phyloP scores from a whole-genome alignment of 1,140 invertebrate species.

The Himalopsyche phryganea region DNA sequence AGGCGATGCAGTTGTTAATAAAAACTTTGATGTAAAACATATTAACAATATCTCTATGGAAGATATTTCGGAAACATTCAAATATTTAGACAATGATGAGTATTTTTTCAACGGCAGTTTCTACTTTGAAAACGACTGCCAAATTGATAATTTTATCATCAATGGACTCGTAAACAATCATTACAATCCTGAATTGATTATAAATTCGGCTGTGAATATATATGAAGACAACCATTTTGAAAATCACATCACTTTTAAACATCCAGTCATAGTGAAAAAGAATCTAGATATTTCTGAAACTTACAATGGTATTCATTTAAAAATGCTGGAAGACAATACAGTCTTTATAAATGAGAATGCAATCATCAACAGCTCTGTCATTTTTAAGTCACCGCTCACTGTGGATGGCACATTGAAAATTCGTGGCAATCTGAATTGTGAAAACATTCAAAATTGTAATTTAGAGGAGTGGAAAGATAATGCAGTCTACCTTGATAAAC shows the following conservation, averaged over 20 bases:
- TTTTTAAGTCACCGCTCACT: conserved; percentile 17
- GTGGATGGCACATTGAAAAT: conserved; percentile 19
- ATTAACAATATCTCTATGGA: conserved; percentile 15
- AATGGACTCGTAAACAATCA: conserved; percentile 18
- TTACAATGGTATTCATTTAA: conserved; percentile 19
- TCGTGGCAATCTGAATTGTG: conserved; percentile 8
- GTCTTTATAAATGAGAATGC: conserved; percentile 14
- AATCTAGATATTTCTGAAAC: conserved; percentile 14
- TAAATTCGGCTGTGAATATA: conserved; percentile 9
- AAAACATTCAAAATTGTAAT: conserved; percentile 16
- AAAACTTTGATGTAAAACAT: conserved; percentile 16
- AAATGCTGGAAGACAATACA: conserved; percentile 15
- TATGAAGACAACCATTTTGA: conserved; percentile 20
- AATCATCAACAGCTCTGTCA: conserved; percentile 10
- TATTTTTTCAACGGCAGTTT: conserved; percentile 23
- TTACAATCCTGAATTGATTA: conserved; percentile 13
- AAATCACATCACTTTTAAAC: conserved; percentile 17
- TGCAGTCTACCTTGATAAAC: conserved; percentile 20
- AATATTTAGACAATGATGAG: conserved; percentile 17
- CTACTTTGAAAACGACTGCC: conserved; percentile 10
- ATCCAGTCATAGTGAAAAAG: conserved; percentile 10
- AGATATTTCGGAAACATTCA: conserved; percentile 7
- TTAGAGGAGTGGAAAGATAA: conserved; percentile 24
- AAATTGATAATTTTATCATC: conserved; percentile 22
- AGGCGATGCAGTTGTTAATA: conserved; percentile 11